A percentile compares a stretch with the other conserved stretches of the same genome.
Conservation (phyloP, 1,140 invertebrate genomes). For the Condylostylus longicornis region DNA sequence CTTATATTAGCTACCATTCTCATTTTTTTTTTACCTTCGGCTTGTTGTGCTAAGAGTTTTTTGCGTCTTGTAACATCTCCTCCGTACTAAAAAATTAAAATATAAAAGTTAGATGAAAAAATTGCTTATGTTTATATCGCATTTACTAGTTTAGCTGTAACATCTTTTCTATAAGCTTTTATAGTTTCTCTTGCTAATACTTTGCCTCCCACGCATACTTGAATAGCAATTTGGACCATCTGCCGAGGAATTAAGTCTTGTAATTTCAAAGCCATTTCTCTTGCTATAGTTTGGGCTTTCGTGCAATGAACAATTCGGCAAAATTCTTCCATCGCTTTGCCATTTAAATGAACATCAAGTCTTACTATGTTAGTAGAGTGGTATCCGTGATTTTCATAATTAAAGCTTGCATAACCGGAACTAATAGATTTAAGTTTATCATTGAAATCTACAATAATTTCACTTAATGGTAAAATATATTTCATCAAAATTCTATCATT, state of each 20-base stretch:
- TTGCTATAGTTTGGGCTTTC: constrained; percentile 50
- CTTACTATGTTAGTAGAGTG: constrained; percentile 40
- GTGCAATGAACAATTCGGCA: constrained; percentile 63
- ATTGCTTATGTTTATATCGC: neutral
- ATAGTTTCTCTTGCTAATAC: constrained; percentile 76
- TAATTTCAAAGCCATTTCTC: constrained; percentile 59
- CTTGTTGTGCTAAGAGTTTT: constrained; percentile 79
- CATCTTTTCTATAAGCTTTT: constrained; percentile 79
- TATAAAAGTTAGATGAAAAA: constrained; percentile 1
- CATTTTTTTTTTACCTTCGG: constrained; percentile 88
- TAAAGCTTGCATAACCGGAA: constrained; percentile 94
- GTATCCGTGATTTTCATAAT: constrained; percentile 88
- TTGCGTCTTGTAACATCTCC: constrained; percentile 79
- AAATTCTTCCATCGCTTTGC: constrained; percentile 69
- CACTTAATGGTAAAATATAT: constrained; percentile 74
- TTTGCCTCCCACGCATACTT: constrained; percentile 69
- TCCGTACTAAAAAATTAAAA: constrained; percentile 54
- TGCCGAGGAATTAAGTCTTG: constrained; percentile 81
- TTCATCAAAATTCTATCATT: constrained; percentile 64
- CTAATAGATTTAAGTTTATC: constrained; percentile 77
- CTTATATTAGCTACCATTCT: constrained; percentile 78
- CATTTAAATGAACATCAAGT: constrained; percentile 71
- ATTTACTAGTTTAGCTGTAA: constrained; percentile 80
- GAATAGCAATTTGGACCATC: constrained; percentile 72
- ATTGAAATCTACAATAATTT: constrained; percentile 91